These are phyloP conservation scores for Baryphthengus martii DNA, from an alignment of 2,113 vertebrate species.

Conservation along the genomic window DNA sequence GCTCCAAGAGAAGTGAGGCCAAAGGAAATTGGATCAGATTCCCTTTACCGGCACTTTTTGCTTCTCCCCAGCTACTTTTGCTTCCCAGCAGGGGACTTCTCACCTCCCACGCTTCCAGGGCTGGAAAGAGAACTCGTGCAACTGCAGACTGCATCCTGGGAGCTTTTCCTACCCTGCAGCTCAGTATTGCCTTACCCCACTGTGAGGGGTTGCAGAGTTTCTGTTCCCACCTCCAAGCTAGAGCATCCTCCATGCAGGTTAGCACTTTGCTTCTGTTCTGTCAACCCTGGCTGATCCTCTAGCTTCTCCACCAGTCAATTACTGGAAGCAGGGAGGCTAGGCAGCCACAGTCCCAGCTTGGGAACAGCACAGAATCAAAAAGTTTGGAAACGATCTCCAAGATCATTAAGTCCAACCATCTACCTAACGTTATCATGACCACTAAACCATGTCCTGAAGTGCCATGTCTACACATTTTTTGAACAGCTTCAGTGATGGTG, in stretches of 20 bases:
- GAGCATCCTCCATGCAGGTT: neutral
- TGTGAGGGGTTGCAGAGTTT: rapidly evolving
- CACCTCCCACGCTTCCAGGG: neutral
- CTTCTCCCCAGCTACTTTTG: neutral
- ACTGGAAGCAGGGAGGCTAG: neutral
- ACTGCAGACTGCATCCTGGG: neutral
- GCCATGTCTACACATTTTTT: too few relatives aligned
- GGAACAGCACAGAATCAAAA: rapidly evolving
- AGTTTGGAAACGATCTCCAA: too few relatives aligned
- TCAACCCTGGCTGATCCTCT: neutral
- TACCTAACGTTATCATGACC: too few relatives aligned
- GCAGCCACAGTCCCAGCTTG: neutral
- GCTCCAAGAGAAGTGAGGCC: neutral
- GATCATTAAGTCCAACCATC: too few relatives aligned
- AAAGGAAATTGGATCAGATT: neutral
- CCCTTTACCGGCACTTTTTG: neutral
- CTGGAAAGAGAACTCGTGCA: neutral
- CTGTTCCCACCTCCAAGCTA: rapidly evolving
- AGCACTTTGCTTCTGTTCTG: neutral
- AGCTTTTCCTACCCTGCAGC: neutral
- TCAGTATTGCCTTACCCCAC: neutral
- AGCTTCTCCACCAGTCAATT: neutral
- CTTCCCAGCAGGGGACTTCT: neutral
- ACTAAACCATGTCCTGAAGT: too few relatives aligned
- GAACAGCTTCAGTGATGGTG: too few relatives aligned